A percentile compares a stretch with the other conserved stretches of the same genome.
These are phyloP conservation scores for Tenthredo notha DNA, from an alignment of 2,888 invertebrate species.

Conservation along the genomic window DNA sequence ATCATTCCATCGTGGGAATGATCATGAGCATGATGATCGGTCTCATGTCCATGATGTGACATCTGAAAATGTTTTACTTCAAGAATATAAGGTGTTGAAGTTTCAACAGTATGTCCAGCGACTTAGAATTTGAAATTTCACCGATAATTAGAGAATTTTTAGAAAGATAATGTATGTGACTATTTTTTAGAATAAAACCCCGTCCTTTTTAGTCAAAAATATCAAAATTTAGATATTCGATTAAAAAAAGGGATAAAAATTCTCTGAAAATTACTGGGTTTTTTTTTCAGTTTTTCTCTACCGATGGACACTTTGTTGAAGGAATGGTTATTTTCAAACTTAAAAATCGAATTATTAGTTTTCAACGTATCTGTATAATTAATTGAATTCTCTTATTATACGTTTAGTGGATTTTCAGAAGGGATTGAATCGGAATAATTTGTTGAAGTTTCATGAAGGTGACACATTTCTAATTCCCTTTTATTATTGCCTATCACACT, in stretches of 20 bases:
- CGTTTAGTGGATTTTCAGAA: background rate
- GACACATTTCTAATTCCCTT: constrained; percentile 33
- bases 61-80: constrained; percentile 56
- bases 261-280: background rate
- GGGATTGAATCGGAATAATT: background rate
- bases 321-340: too few relatives aligned
- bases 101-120: too few relatives aligned
- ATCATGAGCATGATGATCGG: constrained; percentile 20
- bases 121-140: too few relatives aligned
- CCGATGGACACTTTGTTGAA: background rate
- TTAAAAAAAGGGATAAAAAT: too few relatives aligned
- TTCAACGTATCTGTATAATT: constrained; percentile 26
- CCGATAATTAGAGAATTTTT: too few relatives aligned
- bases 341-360: too few relatives aligned
- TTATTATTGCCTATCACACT: background rate
- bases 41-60: constrained; percentile 49
- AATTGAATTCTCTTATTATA: constrained; percentile 53
- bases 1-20: constrained; percentile 50
- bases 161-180: too few relatives aligned
- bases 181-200: too few relatives aligned
- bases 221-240: too few relatives aligned
- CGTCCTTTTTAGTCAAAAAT: too few relatives aligned
- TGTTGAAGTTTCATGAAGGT: constrained; percentile 16
- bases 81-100: constrained; percentile 50
- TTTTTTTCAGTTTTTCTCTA: background rate